phyloP scores from a whole-genome alignment of 2,888 invertebrate genomes.

The Drosophila incognita region DNA sequence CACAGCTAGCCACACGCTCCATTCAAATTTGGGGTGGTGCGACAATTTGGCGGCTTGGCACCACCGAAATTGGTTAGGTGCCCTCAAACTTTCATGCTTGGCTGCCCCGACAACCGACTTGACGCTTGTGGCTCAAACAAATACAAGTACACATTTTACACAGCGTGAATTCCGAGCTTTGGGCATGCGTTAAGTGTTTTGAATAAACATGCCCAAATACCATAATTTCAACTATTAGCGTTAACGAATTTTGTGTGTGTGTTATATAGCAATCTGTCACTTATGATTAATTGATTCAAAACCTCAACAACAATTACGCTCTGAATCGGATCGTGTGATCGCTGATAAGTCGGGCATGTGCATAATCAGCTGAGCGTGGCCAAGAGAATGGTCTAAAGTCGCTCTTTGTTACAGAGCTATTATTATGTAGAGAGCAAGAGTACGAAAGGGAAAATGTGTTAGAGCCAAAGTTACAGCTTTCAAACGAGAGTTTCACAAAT shows the following conservation, averaged over 20 bases:
- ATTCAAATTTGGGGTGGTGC: constrained; percentile 29
- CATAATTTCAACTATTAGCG: constrained; percentile 32
- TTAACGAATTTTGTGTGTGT: constrained; percentile 46
- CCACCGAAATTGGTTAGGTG: constrained; percentile 56
- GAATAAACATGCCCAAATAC: constrained; percentile 61
- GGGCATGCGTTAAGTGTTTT: constrained; percentile 69
- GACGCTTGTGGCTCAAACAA: constrained; percentile 44
- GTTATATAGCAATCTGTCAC: constrained; percentile 25
- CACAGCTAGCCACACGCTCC: constrained; percentile 27
- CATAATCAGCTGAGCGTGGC: constrained; percentile 53
- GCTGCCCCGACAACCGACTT: constrained; percentile 44
- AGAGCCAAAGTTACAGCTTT: not conserved
- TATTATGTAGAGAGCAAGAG: not conserved
- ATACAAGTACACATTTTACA: constrained; percentile 11
- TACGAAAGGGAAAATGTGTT: not conserved
- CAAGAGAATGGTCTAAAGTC: not conserved
- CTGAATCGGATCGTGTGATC: constrained; percentile 41
- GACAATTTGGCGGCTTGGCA: constrained; percentile 44
- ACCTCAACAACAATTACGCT: constrained; percentile 29
- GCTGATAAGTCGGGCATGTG: constrained; percentile 47
- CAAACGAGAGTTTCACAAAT: not conserved
- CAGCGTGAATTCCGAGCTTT: constrained; percentile 45
- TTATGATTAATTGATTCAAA: constrained; percentile 1
- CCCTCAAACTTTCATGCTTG: constrained; percentile 82
- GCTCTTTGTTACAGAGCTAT: not conserved